phyloP scores from a whole-genome alignment of 2,113 vertebrate genomes.

The Platichthys stellatus region DNA sequence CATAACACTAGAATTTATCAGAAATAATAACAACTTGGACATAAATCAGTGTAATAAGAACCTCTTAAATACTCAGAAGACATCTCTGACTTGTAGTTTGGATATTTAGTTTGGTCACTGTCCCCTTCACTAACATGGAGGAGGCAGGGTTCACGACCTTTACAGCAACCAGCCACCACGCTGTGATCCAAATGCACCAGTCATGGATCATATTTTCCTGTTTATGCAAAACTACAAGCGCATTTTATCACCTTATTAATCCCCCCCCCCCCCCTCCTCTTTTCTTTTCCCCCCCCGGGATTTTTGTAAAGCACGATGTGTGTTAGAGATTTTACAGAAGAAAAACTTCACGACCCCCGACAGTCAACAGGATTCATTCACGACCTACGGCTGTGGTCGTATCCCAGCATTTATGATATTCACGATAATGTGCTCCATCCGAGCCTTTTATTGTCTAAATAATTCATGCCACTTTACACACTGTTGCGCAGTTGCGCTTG shows the following conservation, averaged over 20 bases:
- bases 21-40: too few species aligned
- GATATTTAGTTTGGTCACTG: too few species aligned
- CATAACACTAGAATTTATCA: too few species aligned
- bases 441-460: slow-evolving; percentile 51
- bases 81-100: too few species aligned
- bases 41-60: too few species aligned
- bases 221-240: background rate
- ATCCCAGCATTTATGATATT: slow-evolving; percentile 36
- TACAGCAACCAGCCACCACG: too few species aligned
- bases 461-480: slow-evolving; percentile 46
- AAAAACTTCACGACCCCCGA: background rate
- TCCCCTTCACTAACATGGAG: too few species aligned
- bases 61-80: too few species aligned
- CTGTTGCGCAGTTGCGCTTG: slow-evolving; percentile 1
- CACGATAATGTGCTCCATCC: slow-evolving; percentile 49
- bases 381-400: background rate
- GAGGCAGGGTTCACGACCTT: too few species aligned
- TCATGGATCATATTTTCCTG: background rate
- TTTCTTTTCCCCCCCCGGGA: background rate
- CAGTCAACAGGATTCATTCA: slow-evolving; percentile 18
- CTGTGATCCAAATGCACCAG: background rate
- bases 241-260: background rate
- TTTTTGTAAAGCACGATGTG: background rate
- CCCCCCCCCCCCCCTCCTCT: background rate
- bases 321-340: background rate